Evolutionary conservation across 1,140 invertebrate genomes (phyloP).

Genomic region (Drosophila nikananu): DNA sequence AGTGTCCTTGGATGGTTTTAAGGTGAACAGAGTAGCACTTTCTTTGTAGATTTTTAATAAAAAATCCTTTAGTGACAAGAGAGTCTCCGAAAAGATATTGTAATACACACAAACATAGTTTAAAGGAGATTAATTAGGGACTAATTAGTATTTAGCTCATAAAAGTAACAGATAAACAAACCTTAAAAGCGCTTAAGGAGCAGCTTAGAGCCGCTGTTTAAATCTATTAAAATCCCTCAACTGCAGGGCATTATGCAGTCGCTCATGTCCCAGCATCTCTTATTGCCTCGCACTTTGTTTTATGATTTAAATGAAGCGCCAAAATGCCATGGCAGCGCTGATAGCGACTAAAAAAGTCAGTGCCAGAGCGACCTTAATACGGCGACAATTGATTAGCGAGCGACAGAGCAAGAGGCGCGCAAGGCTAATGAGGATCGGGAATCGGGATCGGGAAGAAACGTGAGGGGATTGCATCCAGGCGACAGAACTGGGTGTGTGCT

Average conservation of each 20-base stretch:
- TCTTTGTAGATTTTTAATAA: not conserved
- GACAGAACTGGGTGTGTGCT: conserved; percentile 40
- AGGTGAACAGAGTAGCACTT: not conserved
- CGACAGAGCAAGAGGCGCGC: conserved; percentile 61
- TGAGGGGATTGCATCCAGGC: conserved; percentile 9
- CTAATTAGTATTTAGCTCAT: not conserved
- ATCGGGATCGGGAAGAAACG: conserved; percentile 15
- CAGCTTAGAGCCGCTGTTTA: too few species aligned
- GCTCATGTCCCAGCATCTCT: not conserved
- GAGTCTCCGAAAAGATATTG: not conserved
- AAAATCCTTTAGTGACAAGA: not conserved
- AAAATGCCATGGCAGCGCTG: conserved; percentile 63
- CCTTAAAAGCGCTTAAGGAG: not conserved
- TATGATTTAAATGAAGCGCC: conserved; percentile 73
- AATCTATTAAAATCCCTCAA: not conserved
- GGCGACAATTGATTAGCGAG: conserved; percentile 77
- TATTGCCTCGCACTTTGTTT: conserved; percentile 52
- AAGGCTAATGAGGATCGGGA: conserved; percentile 62
- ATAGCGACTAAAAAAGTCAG: conserved; percentile 49
- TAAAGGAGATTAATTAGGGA: too few species aligned
- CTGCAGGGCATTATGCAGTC: conserved; percentile 23
- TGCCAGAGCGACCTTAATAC: conserved; percentile 69
- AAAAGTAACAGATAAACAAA: too few species aligned
- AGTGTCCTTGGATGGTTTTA: not conserved
- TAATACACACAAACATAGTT: too few species aligned